Percentiles rank a stretch among this genome's conserved stretches.
phyloP scores from a whole-genome alignment of 23 tunicate genomes.

The Styela plicata region DNA sequence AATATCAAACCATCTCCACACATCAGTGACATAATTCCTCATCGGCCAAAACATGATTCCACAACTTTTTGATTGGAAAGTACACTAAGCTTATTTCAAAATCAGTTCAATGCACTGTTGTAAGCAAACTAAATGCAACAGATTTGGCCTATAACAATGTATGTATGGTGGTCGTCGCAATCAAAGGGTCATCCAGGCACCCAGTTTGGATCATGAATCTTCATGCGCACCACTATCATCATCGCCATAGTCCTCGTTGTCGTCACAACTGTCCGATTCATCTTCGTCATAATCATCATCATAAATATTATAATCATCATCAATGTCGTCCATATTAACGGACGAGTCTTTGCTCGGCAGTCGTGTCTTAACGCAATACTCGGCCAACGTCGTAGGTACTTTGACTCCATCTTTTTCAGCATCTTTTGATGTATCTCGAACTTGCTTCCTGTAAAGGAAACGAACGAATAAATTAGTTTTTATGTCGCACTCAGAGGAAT shows the following conservation, averaged over 20 bases:
- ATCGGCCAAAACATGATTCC: too few species aligned
- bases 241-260: conserved; percentile 72
- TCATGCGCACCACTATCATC: conserved; percentile 81
- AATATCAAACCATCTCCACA: too few species aligned
- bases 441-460: conserved; percentile 79
- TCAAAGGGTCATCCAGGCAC: background rate
- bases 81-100: too few species aligned
- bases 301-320: conserved; percentile 66
- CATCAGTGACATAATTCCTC: too few species aligned
- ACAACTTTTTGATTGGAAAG: too few species aligned
- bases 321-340: conserved; percentile 62
- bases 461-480: too few species aligned
- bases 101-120: too few species aligned
- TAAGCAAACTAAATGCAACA: background rate
- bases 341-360: conserved; percentile 85
- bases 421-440: conserved; percentile 82
- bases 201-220: conserved; percentile 23
- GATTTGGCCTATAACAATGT: background rate
- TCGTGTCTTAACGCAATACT: conserved; percentile 85
- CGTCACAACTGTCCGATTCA: conserved; percentile 63
- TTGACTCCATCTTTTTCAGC: conserved; percentile 84
- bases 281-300: conserved; percentile 76
- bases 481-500: too few species aligned
- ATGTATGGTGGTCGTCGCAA: background rate
- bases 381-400: conserved; percentile 90